These are phyloP conservation scores for Sisyra nigra DNA, from an alignment of 2,888 invertebrate genomes.

Conservation along the genomic window DNA sequence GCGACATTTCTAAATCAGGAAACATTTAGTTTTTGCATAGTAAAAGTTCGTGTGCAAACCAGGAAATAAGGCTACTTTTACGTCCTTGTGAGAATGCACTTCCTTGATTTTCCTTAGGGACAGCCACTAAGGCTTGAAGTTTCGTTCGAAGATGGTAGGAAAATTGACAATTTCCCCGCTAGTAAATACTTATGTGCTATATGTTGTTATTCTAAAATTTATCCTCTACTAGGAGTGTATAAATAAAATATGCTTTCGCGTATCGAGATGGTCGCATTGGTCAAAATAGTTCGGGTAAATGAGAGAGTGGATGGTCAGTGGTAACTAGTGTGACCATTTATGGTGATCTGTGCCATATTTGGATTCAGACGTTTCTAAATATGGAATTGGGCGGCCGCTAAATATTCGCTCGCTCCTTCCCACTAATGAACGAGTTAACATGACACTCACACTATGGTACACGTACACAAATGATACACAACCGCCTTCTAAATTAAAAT, in stretches of 20 bases:
- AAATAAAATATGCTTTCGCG: constrained; percentile 11
- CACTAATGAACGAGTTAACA: constrained; percentile 16
- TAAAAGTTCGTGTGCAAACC: too few relatives aligned
- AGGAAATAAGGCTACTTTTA: too few relatives aligned
- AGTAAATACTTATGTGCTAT: not conserved
- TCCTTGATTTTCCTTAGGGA: too few relatives aligned
- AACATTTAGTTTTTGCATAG: too few relatives aligned
- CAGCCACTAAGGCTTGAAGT: too few relatives aligned
- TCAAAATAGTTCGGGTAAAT: constrained; percentile 13
- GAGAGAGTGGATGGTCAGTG: constrained; percentile 12
- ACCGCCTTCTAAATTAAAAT: too few relatives aligned
- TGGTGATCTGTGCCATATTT: constrained; percentile 68
- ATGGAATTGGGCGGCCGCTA: constrained; percentile 59
- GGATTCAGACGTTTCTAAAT: constrained; percentile 68
- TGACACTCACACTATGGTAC: not conserved
- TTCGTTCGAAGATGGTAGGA: not conserved
- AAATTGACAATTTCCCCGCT: not conserved
- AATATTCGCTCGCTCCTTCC: constrained; percentile 27
- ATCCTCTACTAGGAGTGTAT: not conserved
- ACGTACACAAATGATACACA: not conserved
- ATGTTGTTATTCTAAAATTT: not conserved
- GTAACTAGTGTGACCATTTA: constrained; percentile 42
- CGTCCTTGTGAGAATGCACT: too few relatives aligned
- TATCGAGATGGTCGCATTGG: constrained; percentile 10
- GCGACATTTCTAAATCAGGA: too few relatives aligned